These are phyloP conservation scores for Araneus ventricosus DNA, from an alignment of 1,140 invertebrate species.

Conservation along the genomic window DNA sequence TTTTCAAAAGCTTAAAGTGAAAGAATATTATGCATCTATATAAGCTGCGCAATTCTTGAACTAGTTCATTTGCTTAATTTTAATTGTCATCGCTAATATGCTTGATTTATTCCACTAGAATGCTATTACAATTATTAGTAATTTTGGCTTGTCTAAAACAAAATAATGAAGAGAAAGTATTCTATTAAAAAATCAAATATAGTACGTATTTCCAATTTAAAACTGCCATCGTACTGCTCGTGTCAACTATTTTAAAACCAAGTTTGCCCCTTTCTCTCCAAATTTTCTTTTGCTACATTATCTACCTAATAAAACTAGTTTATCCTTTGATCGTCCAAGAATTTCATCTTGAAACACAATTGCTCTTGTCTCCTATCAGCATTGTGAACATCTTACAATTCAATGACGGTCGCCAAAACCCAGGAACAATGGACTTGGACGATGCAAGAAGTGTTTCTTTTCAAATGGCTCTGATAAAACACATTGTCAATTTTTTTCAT, in stretches of 20 bases:
- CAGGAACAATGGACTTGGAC: not conserved
- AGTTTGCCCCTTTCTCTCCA: not conserved
- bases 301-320: not conserved
- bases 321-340: slow-evolving; percentile 12
- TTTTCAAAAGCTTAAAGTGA: too few species aligned
- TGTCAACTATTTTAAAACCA: too few species aligned
- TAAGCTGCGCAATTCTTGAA: too few species aligned
- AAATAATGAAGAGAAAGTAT: too few species aligned
- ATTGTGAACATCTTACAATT: slow-evolving; percentile 3
- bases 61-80: too few species aligned
- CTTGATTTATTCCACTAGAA: too few species aligned
- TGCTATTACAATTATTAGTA: too few species aligned
- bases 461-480: slow-evolving; percentile 4
- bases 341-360: slow-evolving; percentile 5
- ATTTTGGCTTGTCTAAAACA: too few species aligned
- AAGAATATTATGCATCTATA: too few species aligned
- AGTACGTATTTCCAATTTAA: not conserved
- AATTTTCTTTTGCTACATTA: not conserved
- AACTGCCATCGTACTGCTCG: not conserved
- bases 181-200: not conserved
- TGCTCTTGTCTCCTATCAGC: slow-evolving; percentile 30
- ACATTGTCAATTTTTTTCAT: slow-evolving; percentile 13
- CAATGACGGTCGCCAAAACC: slow-evolving; percentile 1
- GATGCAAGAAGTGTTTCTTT: slow-evolving; percentile 37
- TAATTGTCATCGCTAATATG: too few species aligned